Conservation (phyloP, 2,113 vertebrate genomes). For the Campylorhamphus procurvoides region DNA sequence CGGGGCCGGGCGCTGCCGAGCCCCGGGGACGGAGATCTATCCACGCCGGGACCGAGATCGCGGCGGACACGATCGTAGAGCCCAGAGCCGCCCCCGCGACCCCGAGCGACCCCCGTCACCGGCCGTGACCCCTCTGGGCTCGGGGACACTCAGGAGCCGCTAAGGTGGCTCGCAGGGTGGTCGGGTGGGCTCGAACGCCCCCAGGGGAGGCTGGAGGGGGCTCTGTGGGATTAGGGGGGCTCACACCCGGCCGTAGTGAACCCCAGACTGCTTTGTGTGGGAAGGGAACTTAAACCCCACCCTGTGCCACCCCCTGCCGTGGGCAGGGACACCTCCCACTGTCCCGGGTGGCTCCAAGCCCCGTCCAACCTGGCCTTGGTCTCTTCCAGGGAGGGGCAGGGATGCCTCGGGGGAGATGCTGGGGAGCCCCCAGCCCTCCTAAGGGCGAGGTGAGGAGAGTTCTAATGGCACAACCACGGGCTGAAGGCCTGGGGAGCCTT, state of each 20-base stretch:
- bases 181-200: no score
- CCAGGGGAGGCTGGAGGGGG: not conserved
- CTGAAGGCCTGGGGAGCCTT: no score
- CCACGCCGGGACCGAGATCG: not conserved
- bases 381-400: not conserved
- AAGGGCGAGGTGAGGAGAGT: not conserved
- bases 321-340: not conserved
- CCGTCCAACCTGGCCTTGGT: not conserved
- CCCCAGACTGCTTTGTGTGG: not conserved
- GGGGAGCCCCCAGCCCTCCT: not conserved
- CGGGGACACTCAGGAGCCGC: not conserved
- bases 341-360: no score
- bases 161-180: no score
- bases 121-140: not conserved
- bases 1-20: not conserved
- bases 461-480: accelerated
- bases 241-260: not conserved
- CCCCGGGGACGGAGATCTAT: not conserved
- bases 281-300: not conserved
- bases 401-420: not conserved
- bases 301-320: not conserved
- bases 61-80: not conserved
- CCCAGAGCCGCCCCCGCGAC: not conserved
- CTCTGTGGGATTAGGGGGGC: no score
- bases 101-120: not conserved